Conservation (phyloP, 2,888 invertebrate species). For the Acleris literana region DNA sequence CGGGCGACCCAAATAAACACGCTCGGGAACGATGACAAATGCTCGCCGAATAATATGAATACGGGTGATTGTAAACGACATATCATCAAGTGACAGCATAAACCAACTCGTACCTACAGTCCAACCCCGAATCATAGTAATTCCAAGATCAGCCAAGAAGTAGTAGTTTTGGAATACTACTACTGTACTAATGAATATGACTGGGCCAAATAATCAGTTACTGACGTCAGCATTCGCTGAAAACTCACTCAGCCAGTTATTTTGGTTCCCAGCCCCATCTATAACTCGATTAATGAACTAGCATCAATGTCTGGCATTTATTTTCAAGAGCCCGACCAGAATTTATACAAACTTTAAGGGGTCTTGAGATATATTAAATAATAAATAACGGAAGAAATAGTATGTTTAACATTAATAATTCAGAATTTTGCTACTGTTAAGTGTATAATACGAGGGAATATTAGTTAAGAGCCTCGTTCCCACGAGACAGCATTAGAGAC, state of each 20-base stretch:
- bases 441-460: too few species aligned
- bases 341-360: conserved; percentile 40
- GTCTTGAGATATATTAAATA: too few species aligned
- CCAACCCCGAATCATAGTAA: too few species aligned
- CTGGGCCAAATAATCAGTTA: conserved; percentile 61
- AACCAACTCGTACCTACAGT: too few species aligned
- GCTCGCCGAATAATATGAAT: background rate
- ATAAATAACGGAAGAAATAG: too few species aligned
- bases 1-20: conserved; percentile 9
- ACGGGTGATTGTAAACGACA: background rate
- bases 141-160: too few species aligned
- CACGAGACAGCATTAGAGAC: conserved; percentile 32
- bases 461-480: conserved; percentile 16
- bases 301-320: conserved; percentile 60
- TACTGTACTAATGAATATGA: background rate
- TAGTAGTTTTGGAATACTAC: too few species aligned
- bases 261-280: conserved; percentile 62
- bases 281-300: conserved; percentile 66
- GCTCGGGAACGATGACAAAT: conserved; percentile 12
- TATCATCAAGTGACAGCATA: background rate
- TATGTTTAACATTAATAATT: too few species aligned
- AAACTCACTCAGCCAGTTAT: conserved; percentile 64
- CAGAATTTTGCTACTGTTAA: too few species aligned
- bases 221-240: conserved; percentile 72
- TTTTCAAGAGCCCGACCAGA: conserved; percentile 56